A percentile compares a stretch with the other conserved stretches of the same genome.
These are phyloP conservation scores for Melangyna quadrimaculata DNA, from an alignment of 2,888 invertebrate species.

Conservation along the genomic window DNA sequence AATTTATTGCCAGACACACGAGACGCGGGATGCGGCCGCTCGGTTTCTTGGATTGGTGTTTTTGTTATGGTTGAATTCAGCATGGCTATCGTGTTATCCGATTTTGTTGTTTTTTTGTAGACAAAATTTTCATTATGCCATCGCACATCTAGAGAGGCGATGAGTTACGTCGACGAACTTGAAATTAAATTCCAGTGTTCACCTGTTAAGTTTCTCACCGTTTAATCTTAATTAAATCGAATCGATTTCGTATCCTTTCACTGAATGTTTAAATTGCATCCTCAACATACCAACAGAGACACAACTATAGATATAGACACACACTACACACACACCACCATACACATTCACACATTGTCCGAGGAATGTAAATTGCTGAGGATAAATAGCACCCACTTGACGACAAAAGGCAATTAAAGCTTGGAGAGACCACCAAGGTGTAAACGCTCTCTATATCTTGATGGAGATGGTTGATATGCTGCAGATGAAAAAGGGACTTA, in stretches of 20 bases:
- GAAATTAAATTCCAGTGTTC: conserved; percentile 73
- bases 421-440: conserved; percentile 52
- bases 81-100: background rate
- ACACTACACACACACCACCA: background rate
- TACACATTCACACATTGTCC: background rate
- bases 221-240: conserved; percentile 75
- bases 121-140: conserved; percentile 15
- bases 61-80: background rate
- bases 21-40: background rate
- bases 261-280: background rate
- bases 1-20: conserved; percentile 70
- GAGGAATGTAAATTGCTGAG: conserved; percentile 55
- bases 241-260: conserved; percentile 70
- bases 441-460: background rate
- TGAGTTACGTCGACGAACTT: conserved; percentile 53
- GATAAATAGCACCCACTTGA: conserved; percentile 57
- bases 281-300: background rate
- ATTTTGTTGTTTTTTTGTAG: background rate
- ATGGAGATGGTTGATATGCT: background rate
- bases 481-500: conserved; percentile 15
- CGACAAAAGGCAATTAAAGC: conserved; percentile 68
- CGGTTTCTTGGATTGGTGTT: background rate
- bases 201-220: conserved; percentile 74
- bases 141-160: background rate
- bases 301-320: no score